phyloP scores from a whole-genome alignment of 2,113 vertebrate species.

The Apus apus region DNA sequence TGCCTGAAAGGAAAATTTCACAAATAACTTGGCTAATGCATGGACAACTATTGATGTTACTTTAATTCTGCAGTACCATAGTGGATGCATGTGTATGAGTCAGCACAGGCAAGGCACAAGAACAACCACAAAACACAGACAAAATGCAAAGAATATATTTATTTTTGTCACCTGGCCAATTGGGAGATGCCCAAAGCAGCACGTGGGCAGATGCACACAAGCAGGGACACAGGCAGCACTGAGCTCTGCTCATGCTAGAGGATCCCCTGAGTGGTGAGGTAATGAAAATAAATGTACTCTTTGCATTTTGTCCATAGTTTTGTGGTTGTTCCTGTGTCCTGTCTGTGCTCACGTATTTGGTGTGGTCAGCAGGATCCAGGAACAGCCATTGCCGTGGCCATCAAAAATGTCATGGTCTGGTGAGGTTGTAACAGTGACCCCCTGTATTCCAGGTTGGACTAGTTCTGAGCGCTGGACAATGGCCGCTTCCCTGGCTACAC shows the following conservation, averaged over 20 bases:
- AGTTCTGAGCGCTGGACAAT: not conserved
- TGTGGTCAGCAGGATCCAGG: not conserved
- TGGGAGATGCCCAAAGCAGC: accelerated
- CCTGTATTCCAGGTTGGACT: not conserved
- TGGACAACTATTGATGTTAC: not conserved
- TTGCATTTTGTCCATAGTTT: not conserved
- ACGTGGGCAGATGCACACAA: not conserved
- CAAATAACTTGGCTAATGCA: not conserved
- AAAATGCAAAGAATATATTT: not conserved
- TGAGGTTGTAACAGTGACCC: not conserved
- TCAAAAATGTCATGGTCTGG: not conserved
- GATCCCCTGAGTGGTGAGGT: not conserved
- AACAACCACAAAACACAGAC: not conserved
- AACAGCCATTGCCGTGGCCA: not conserved
- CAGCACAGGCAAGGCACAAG: not conserved
- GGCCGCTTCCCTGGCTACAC: not conserved
- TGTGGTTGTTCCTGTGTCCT: not conserved
- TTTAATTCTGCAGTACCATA: not conserved
- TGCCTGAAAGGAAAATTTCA: not conserved
- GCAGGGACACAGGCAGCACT: accelerated
- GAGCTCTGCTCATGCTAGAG: not conserved
- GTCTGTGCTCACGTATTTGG: not conserved
- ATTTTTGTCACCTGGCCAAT: accelerated
- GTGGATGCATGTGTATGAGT: accelerated
- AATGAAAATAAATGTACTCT: not conserved